Evolutionary conservation across 2,888 invertebrate genomes (phyloP).

Genomic region (Taenaris catops): DNA sequence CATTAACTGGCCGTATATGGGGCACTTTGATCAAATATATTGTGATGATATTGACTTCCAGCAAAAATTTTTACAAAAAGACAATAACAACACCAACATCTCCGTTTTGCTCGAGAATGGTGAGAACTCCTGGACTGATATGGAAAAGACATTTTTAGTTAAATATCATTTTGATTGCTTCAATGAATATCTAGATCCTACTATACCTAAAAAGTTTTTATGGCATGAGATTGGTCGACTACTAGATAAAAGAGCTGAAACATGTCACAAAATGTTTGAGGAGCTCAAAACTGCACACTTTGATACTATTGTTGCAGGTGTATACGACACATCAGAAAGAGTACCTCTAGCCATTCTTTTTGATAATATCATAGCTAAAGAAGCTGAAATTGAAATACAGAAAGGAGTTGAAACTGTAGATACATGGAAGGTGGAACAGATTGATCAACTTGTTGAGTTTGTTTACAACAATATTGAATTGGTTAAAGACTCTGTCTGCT

Average conservation of each 20-base stretch:
- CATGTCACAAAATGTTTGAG: slow-evolving; percentile 45
- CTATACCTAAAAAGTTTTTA: slow-evolving; percentile 59
- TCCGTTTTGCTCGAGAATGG: slow-evolving; percentile 14
- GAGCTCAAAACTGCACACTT: slow-evolving; percentile 47
- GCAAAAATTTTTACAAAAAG: slow-evolving; percentile 28
- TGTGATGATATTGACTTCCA: slow-evolving; percentile 50
- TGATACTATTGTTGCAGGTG: slow-evolving; percentile 38
- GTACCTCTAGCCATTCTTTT: slow-evolving; percentile 51
- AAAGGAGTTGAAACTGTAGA: slow-evolving; percentile 22
- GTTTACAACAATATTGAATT: slow-evolving; percentile 53
- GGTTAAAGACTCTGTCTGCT: slow-evolving; percentile 56
- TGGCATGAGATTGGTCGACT: slow-evolving; percentile 66
- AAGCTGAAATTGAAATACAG: slow-evolving; percentile 37
- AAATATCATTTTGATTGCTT: slow-evolving; percentile 66
- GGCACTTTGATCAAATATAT: slow-evolving; percentile 56
- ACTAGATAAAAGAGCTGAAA: slow-evolving; percentile 48
- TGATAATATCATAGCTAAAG: slow-evolving; percentile 56
- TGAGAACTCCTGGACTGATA: slow-evolving; percentile 41
- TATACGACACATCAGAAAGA: slow-evolving; percentile 41
- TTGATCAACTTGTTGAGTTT: slow-evolving; percentile 53
- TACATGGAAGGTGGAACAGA: slow-evolving; percentile 38
- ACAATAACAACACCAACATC: slow-evolving; percentile 10
- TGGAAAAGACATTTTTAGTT: slow-evolving; percentile 52
- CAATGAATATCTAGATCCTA: slow-evolving; percentile 57
- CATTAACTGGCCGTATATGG: slow-evolving; percentile 60